Conservation (phyloP, 1,140 invertebrate species). For the Ooceraea biroi region DNA sequence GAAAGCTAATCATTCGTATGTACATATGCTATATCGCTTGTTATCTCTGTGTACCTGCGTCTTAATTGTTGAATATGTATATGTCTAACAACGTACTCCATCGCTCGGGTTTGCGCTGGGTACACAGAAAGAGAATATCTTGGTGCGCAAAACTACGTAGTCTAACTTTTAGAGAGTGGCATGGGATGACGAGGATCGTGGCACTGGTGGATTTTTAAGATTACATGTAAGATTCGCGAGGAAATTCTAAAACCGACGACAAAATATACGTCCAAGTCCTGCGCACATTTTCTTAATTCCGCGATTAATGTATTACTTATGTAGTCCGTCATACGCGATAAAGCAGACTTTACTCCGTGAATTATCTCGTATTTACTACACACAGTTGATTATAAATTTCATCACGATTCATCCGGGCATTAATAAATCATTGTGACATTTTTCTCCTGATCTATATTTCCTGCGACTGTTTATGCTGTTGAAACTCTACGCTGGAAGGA, state of each 20-base stretch:
- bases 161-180: slow-evolving; percentile 3
- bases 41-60: slow-evolving; percentile 36
- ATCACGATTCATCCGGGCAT: background rate
- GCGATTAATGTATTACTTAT: slow-evolving; percentile 29
- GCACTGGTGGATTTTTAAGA: slow-evolving; percentile 26
- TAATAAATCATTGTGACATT: slow-evolving; percentile 36
- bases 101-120: slow-evolving; percentile 7
- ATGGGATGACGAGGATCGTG: slow-evolving; percentile 20
- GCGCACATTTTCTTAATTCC: background rate
- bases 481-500: slow-evolving; percentile 24
- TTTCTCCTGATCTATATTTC: slow-evolving; percentile 12
- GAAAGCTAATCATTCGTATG: slow-evolving; percentile 58
- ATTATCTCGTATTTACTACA: slow-evolving; percentile 31
- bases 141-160: slow-evolving; percentile 5
- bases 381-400: slow-evolving; percentile 15
- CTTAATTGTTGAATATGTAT: slow-evolving; percentile 60
- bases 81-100: slow-evolving; percentile 14
- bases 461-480: background rate
- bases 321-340: background rate
- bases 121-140: slow-evolving; percentile 11
- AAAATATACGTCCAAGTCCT: slow-evolving; percentile 11
- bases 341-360: background rate
- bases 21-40: slow-evolving; percentile 32
- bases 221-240: slow-evolving; percentile 16
- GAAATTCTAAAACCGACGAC: slow-evolving; percentile 22